Evolutionary conservation across 23 tunicate genomes (phyloP), one percentile per base, ranked within the genome.

Genomic region (Oikopleura dioica): DNA sequence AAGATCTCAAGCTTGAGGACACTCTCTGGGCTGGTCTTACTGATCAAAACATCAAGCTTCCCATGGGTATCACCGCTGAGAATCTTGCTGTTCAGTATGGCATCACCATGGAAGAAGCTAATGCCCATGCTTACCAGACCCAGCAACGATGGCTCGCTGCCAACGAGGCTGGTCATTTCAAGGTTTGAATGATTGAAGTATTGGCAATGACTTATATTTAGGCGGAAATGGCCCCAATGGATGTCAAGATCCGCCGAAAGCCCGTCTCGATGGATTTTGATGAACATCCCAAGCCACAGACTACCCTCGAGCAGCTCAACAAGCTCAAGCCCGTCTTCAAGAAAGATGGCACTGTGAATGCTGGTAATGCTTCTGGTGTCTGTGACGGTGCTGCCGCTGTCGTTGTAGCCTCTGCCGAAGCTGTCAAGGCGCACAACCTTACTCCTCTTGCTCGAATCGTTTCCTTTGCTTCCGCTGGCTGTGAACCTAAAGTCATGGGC

Each of bases 311-410:
- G 58, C 95, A 94, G 76, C 80, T 94, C 32, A 84, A 87, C 31
- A 86, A 84, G 81, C 81, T 94, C 28, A 87, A 87, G 50, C 80
- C 88, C 2, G 99, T 94, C 37, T 94, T 94, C 44, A 86, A 83
- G 50, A 94, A 94, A 51, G 82, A 76, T 29, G 99, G 99, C 23
- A 86, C 99, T 68, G 99, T 94, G 31, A 76, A 82, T 21, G 99
- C 99, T 29, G 99, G 99, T 78, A 94, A 94, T 83, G 99, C 99
- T 0, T 86, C 95, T 72, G 99, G 99, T 9, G 99, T 94, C 35
- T 94, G 99, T 75, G 99, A 94, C 75, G 99, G 99, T 21, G 99
- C 99, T 1, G 81, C 95, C 5, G 81, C 95, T 38, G 88, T 94
- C 29, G 75, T 94, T 5, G 58, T 94, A 1, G 99, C 99, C 21